phyloP scores from a whole-genome alignment of 2,797 vertebrate species.

The Botia kubotai region DNA sequence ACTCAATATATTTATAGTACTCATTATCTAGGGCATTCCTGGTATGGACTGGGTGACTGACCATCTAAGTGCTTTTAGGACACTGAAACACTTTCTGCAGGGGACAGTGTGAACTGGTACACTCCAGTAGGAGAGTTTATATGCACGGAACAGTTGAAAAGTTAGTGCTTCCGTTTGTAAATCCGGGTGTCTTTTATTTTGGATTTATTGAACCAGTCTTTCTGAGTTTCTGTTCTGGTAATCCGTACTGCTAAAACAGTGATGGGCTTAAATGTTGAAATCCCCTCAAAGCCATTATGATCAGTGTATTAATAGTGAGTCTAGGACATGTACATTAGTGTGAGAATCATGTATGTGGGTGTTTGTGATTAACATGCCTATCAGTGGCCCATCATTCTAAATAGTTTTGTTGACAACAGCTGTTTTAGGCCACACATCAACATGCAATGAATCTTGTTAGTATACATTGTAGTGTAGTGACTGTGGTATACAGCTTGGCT shows the following conservation, averaged over 20 bases:
- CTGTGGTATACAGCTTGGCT: not conserved
- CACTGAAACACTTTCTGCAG: constrained; percentile 50
- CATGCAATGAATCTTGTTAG: constrained; percentile 43
- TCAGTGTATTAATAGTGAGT: not conserved
- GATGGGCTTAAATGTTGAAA: not conserved
- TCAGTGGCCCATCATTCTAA: constrained; percentile 50
- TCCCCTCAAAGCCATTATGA: not conserved
- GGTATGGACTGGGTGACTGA: constrained; percentile 46
- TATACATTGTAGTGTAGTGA: constrained; percentile 11
- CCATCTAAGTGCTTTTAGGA: constrained; percentile 48
- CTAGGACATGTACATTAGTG: constrained; percentile 42
- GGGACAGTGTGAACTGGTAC: constrained; percentile 10
- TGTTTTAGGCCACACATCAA: constrained; percentile 62
- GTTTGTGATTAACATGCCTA: constrained; percentile 63
- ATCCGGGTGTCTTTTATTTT: too few relatives aligned
- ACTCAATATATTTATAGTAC: constrained; percentile 75
- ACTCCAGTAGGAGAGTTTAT: not conserved
- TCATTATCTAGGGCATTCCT: constrained; percentile 70
- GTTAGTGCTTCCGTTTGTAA: too few relatives aligned
- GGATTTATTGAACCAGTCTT: too few relatives aligned
- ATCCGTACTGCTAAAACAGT: not conserved
- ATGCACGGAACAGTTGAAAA: not conserved
- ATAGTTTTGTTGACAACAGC: constrained; percentile 56
- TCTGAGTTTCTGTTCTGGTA: too few relatives aligned
- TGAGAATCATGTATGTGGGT: constrained; percentile 45